Evolutionary conservation across 2,888 invertebrate genomes (phyloP), one percentile per base, ranked within the genome.

Genomic region (Pharmacophagus antenor): DNA sequence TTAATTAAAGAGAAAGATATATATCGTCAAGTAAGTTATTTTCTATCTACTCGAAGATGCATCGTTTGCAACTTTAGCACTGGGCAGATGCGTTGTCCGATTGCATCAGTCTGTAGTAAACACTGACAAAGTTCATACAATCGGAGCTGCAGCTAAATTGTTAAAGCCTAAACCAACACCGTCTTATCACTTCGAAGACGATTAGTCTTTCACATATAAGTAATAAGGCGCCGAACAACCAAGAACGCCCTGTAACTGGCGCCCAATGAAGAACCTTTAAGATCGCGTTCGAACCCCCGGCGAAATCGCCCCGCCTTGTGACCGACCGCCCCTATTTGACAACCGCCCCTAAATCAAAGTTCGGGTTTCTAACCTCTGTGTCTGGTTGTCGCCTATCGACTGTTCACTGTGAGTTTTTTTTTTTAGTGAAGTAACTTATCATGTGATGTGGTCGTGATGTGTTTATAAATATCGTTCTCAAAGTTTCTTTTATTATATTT

Each of bases 281-380:
- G 71, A 22, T 80, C 72, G 69, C 72, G 67, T 66, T 67, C 63
- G 60, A 8, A 21, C 31, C 53, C 48, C 25, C 42, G 22, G 4
- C 10, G 21, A 41, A 2, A 18, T 68, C 58, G 79, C 78, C 67
- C 81, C 83, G 81, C 82, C 83, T 68, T 63, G 65, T 31, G 56
- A 56, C 47, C 73, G 72, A 67, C 74, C 76, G 74, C 71, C 70
- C 62, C 62, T 58, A 52, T 63, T 61, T 64, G 58, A 61, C 60
- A 57, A 62, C 73, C 71, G 76, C 74, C 78, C 75, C 67, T 62
- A 42, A 54, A 58, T 42, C 53, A 52, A 58, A 58, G 58, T 53
- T 47, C 18, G 18, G 21, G 46, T 37, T 48, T 23, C 25, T 42
- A 53, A 54, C 58, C 53, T 49, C 53, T 15, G 66, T 58, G 64